Conservation (phyloP, 2,113 vertebrate genomes). For the Eira barbara region DNA sequence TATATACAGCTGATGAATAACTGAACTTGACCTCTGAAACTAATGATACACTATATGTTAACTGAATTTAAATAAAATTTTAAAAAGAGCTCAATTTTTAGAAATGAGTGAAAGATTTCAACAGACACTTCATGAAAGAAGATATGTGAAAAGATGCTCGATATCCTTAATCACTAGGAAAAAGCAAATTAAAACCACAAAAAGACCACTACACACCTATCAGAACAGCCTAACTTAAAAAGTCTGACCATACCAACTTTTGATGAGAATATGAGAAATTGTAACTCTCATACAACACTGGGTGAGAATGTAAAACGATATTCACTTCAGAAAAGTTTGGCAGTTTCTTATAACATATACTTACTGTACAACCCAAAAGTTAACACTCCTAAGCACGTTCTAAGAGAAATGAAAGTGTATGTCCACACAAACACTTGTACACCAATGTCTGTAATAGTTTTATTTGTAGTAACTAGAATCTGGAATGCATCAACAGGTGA, state of each 20-base stretch:
- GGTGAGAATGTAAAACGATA: background rate
- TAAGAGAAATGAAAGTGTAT: constrained; percentile 8
- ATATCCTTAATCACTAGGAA: background rate
- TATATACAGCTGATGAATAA: too few relatives aligned
- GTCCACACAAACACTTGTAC: background rate
- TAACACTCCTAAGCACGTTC: background rate
- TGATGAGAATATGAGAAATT: background rate
- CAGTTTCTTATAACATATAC: background rate
- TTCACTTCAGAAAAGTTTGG: background rate
- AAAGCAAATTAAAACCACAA: background rate
- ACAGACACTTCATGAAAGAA: background rate
- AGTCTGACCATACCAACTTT: background rate
- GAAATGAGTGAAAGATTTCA: constrained; percentile 14
- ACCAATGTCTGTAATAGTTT: background rate
- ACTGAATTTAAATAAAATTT: too few relatives aligned
- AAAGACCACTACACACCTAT: background rate
- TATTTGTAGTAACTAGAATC: constrained; percentile 16
- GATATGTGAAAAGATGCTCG: background rate
- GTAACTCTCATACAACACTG: background rate
- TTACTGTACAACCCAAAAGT: background rate
- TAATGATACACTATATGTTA: too few relatives aligned
- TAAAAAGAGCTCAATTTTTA: background rate
- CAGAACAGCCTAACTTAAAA: constrained; percentile 9
- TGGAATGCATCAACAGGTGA: background rate
- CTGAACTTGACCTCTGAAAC: too few relatives aligned